Evolutionary conservation across 2,113 vertebrate species (phyloP), one percentile per base, ranked within the genome.

Genomic region (Channa maculata): DNA sequence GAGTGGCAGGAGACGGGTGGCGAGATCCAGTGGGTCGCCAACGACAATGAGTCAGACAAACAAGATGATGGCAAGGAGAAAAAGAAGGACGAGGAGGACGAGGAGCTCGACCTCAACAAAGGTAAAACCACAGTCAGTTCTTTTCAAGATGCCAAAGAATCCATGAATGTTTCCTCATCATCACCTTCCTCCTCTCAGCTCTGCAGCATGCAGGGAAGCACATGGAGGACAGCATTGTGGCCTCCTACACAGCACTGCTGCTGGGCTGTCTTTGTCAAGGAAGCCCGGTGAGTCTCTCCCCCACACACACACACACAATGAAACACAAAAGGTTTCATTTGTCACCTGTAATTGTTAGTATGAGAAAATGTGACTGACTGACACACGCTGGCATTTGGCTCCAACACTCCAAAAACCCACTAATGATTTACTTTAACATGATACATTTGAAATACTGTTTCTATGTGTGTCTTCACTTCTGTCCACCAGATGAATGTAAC

Each of bases 191-290:
- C n/a, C 34, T 49, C 55, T 38, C 90, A 99, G 98, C 97, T 87
- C 96, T 99, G 92, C 97, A 98, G 80, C 98, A 99, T 65, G 98
- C 98, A 87, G 97, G 97, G 86, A 99, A 98, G 93, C 97, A 99
- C 95, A 99, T 99, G 98, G 98, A 99, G 93, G 98, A 99, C 88
- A 98, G 96, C 91, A 99, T 99, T 2, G 97, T 99, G 89, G 98
- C 98, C 86, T 99, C 98, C 0, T 99, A 99, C 91, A 99, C 98
- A 41, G 97, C 98, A 43, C 88, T 99, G 92, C 96, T 99, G 83
- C 95, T 99, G 79, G 98, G 98, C 75, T 99, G 98, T 74, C 96
- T 99, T 75, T 98, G 97, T 91, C 97, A 98, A 90, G 97, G 97
- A 84, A 98, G 97, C 94, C 93, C 96, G 55, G 98, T 98, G 91